Evolutionary conservation across 1,140 invertebrate genomes (phyloP), one percentile per base, ranked within the genome.

Genomic region (Euglossa dilemma): DNA sequence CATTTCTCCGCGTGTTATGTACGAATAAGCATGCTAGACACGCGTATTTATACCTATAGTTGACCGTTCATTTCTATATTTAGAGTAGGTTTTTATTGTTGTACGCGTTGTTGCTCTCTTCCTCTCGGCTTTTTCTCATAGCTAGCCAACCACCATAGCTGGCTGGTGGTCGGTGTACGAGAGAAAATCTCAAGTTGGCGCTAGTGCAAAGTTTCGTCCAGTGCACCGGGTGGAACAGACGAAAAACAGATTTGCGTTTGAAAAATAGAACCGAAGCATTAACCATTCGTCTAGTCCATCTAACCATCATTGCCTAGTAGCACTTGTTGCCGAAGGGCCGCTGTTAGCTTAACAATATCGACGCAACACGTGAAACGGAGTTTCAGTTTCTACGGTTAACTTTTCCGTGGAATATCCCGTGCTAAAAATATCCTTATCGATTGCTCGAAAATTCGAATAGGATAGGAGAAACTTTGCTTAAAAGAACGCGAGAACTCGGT

Each of bases 1-100:
- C 43, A 20, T 28, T 64, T 67, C 18, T 47, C 43, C 11, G 23
- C 25, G 23, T 16, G 25, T 57, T 45, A 23, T 12, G 56, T n/a
- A 50, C 43, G 43, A 43, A 56, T 16, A 59, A 56, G 63, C 63
- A 25, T 54, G 47, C 43, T 7, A 57, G 23, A 67, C 71, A 16
- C 28, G 71, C 28, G 54, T 86, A 23, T 88, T 72, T 56, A 80
- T 54, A 87, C 82, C 12, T 67, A 78, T 56, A 67, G 16, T 54
- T 64, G 87, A 81, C 86, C 87, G 89, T 91, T 92, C 92, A 91
- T 87, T 91, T 76, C 91, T 93, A 93, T 92, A 93, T 93, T 93
- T 93, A 93, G 91, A 73, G 11, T 56, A 69, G 73, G 77, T 83
- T 89, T 89, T 92, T 87, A 91, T 91, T 87, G 70, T 89, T 85